These are phyloP conservation scores for Nibea coibor DNA, from an alignment of 2,113 vertebrate genomes.

Conservation along the genomic window DNA sequence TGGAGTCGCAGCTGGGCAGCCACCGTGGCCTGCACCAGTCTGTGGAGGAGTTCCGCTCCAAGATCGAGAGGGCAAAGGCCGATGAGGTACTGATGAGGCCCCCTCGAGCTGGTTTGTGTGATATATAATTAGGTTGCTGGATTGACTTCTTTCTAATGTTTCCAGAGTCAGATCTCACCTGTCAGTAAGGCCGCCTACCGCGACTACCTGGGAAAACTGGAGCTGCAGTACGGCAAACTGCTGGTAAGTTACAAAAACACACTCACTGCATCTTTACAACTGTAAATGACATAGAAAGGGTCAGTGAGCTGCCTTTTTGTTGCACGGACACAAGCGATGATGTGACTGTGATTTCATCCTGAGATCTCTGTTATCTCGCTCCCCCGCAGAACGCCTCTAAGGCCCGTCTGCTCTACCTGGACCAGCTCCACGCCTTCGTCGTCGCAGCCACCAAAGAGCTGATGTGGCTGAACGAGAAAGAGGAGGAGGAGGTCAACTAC, in stretches of 20 bases:
- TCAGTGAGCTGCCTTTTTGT: too few relatives aligned
- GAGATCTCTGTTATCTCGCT: background rate
- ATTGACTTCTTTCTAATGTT: background rate
- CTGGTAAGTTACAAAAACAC: constrained; percentile 82
- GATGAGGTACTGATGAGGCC: constrained; percentile 85
- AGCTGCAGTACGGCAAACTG: constrained; percentile 90
- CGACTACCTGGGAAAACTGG: constrained; percentile 91
- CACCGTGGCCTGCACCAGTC: constrained; percentile 93
- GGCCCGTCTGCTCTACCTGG: constrained; percentile 87
- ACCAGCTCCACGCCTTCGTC: constrained; percentile 90
- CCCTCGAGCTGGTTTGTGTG: background rate
- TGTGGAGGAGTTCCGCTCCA: constrained; percentile 92
- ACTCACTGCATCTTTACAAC: background rate
- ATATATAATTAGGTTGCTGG: background rate
- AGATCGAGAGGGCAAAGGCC: constrained; percentile 90
- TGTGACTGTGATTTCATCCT: background rate
- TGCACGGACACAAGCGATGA: too few relatives aligned
- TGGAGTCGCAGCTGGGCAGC: constrained; percentile 91
- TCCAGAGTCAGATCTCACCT: constrained; percentile 88
- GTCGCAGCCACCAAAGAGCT: constrained; percentile 91
- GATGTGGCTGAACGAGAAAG: constrained; percentile 95
- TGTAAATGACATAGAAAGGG: background rate
- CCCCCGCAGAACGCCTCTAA: constrained; percentile 87
- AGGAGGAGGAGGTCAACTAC: constrained; percentile 94
- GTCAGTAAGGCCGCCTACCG: constrained; percentile 86